Percentiles rank a stretch among this genome's conserved stretches.
Evolutionary conservation across 2,888 invertebrate genomes (phyloP).

Genomic region (Scaptomyza tumidula): DNA sequence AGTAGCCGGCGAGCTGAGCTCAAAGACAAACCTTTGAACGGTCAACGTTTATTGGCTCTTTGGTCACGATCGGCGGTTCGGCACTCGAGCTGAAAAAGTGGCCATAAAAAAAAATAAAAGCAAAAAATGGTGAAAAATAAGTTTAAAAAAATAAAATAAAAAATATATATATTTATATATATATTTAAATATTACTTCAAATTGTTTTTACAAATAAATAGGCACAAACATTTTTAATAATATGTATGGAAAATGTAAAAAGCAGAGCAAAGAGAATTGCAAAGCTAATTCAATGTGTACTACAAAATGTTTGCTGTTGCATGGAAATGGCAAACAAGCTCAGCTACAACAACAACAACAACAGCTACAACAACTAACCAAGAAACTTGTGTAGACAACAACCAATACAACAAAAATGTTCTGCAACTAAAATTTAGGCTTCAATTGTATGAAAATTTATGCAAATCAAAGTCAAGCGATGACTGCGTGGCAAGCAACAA

Average conservation of each 20-base stretch:
- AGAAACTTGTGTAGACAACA: conserved; percentile 39
- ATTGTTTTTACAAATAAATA: background rate
- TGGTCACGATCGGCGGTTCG: conserved; percentile 40
- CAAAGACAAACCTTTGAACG: conserved; percentile 33
- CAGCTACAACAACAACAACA: conserved; percentile 39
- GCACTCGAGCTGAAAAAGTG: conserved; percentile 17
- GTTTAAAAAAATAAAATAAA: conserved; percentile 5
- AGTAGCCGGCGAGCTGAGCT: conserved; percentile 56
- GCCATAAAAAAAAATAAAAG: conserved; percentile 6
- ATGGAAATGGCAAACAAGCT: conserved; percentile 53
- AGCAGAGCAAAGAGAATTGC: conserved; percentile 7
- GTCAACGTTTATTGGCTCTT: conserved; percentile 51
- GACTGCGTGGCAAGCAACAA: conserved; percentile 68
- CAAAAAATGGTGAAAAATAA: background rate
- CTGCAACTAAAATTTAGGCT: conserved; percentile 64
- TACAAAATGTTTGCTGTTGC: conserved; percentile 72
- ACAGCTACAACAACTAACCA: conserved; percentile 36
- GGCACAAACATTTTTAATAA: conserved; percentile 4
- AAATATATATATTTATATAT: too few relatives aligned
- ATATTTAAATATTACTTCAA: background rate
- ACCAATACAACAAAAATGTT: conserved; percentile 57
- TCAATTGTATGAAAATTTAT: conserved; percentile 78
- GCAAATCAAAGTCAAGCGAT: conserved; percentile 71
- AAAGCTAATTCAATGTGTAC: conserved; percentile 48
- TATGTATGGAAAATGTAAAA: conserved; percentile 34